phyloP scores from a whole-genome alignment of 2,888 invertebrate genomes.

The Pristionchus japonicus region DNA sequence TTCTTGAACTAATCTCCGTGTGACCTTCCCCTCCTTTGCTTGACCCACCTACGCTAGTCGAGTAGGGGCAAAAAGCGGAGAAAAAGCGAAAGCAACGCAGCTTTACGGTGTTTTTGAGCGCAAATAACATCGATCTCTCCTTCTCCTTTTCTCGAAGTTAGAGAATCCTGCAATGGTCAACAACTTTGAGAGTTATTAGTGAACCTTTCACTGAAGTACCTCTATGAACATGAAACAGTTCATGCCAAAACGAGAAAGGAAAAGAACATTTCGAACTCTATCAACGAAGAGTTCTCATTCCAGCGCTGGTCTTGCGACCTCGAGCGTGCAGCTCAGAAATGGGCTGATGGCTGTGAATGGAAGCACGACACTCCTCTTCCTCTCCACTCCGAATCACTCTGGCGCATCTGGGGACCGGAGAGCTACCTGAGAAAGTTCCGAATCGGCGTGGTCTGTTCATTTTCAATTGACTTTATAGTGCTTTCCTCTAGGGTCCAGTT shows the following conservation, averaged over 20 bases:
- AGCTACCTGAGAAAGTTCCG: constrained; percentile 42
- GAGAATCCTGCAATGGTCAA: background rate
- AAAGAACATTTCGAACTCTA: too few species aligned
- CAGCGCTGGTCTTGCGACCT: constrained; percentile 47
- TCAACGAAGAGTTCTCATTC: too few species aligned
- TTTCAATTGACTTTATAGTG: too few species aligned
- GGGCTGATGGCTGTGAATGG: constrained; percentile 45
- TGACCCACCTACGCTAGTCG: constrained; percentile 21
- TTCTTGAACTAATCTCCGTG: constrained; percentile 26
- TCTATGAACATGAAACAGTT: background rate
- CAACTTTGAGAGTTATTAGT: background rate
- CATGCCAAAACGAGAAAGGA: background rate
- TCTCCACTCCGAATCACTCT: constrained; percentile 47
- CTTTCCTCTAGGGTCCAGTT: too few species aligned
- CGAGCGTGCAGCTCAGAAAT: constrained; percentile 38
- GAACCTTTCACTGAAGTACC: background rate
- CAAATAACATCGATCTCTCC: background rate
- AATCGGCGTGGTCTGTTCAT: constrained; percentile 44
- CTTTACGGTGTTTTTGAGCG: constrained; percentile 4
- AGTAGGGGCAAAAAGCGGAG: background rate
- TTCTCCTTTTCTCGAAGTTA: background rate
- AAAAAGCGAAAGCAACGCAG: constrained; percentile 35
- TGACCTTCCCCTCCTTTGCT: background rate
- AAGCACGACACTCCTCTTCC: constrained; percentile 44
- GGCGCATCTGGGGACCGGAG: constrained; percentile 48